A percentile compares a stretch with the other conserved stretches of the same genome.
Conservation (phyloP, 2,113 vertebrate species). For the Salvator merianae region DNA sequence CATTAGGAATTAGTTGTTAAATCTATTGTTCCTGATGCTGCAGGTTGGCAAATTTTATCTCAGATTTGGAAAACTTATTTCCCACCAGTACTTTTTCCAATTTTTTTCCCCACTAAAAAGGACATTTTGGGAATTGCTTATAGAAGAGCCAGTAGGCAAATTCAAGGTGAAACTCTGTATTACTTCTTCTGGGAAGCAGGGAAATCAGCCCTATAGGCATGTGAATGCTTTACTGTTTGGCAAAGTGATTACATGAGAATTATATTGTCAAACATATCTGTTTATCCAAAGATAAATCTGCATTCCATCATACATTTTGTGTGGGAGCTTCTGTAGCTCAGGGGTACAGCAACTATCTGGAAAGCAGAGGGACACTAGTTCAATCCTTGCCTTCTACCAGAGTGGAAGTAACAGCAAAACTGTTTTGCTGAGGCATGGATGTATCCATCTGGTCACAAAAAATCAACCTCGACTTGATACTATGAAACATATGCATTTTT, state of each 20-base stretch:
- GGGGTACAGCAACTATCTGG: too few species aligned
- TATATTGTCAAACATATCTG: background rate
- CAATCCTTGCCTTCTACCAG: too few species aligned
- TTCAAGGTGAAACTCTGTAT: background rate
- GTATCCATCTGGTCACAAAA: too few species aligned
- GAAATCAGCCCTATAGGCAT: background rate
- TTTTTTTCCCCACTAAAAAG: background rate
- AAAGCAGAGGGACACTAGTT: too few species aligned
- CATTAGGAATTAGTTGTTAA: slow-evolving; percentile 71
- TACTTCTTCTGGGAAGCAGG: background rate
- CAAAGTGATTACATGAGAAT: background rate
- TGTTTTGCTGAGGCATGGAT: too few species aligned
- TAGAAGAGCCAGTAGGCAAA: slow-evolving; percentile 3
- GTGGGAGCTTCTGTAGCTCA: too few species aligned
- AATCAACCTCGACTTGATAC: too few species aligned
- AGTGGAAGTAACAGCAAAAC: too few species aligned
- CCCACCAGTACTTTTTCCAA: background rate
- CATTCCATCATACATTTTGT: too few species aligned
- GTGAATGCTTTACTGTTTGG: background rate
- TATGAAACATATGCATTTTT: too few species aligned
- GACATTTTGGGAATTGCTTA: background rate
- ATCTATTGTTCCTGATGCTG: slow-evolving; percentile 74
- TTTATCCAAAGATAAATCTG: background rate
- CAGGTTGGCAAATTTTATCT: slow-evolving; percentile 28
- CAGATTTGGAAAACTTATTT: background rate